Evolutionary conservation across 2,113 vertebrate species (phyloP).

Genomic region (Aleadryas rufinucha): DNA sequence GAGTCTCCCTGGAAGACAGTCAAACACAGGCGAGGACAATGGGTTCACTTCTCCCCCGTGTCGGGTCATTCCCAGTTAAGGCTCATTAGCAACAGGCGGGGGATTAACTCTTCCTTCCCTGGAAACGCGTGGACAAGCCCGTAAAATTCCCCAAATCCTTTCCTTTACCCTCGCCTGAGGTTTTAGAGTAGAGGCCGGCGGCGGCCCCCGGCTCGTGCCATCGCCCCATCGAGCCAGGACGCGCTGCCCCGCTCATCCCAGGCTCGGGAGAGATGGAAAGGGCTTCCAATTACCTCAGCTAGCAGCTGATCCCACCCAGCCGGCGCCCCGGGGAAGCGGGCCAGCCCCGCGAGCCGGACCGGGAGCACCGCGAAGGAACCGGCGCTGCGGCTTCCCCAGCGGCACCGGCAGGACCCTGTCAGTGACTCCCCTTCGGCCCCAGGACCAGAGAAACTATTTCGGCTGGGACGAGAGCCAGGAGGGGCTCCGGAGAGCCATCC

Average conservation of each 20-base stretch:
- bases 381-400: accelerated
- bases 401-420: not conserved
- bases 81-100: conserved; percentile 16
- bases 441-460: not conserved
- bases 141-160: not conserved
- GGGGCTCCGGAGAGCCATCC: not conserved
- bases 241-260: not conserved
- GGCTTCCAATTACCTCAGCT: conserved; percentile 26
- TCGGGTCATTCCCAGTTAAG: conserved; percentile 63
- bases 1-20: conserved; percentile 58
- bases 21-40: conserved; percentile 51
- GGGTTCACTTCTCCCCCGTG: conserved; percentile 60
- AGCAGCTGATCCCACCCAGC: conserved; percentile 25
- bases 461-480: not conserved
- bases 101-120: conserved; percentile 51
- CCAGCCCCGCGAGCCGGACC: not conserved
- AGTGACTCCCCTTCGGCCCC: not conserved
- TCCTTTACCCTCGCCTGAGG: not conserved
- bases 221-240: not conserved
- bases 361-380: not conserved
- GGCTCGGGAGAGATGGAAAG: not conserved
- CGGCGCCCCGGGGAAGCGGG: not conserved
- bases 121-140: not conserved
- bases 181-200: not conserved
- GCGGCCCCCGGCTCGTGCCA: not conserved